These are phyloP conservation scores for Isurus oxyrinchus DNA, from an alignment of 2,113 vertebrate species.

Conservation along the genomic window DNA sequence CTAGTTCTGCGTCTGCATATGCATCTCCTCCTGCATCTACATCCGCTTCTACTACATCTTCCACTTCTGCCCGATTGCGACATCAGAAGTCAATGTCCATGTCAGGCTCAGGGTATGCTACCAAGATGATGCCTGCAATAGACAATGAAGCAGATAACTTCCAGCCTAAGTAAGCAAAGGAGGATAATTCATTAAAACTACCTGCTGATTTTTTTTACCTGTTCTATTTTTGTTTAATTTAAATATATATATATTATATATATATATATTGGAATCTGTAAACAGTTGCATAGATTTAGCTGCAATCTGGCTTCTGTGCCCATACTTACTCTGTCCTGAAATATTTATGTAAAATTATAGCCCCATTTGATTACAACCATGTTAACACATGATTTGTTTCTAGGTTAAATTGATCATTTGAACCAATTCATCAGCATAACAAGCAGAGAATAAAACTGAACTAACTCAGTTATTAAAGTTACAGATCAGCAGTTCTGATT, in stretches of 20 bases:
- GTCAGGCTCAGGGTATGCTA: slow-evolving; percentile 72
- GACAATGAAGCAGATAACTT: slow-evolving; percentile 77
- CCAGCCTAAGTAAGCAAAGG: slow-evolving; percentile 71
- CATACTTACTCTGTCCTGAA: neutral
- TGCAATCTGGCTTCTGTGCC: neutral
- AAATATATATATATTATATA: neutral
- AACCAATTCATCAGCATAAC: neutral
- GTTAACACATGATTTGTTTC: neutral
- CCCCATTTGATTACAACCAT: neutral
- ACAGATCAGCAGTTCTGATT: neutral
- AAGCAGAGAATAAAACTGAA: neutral
- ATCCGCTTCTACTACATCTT: slow-evolving; percentile 66
- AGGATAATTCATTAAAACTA: slow-evolving; percentile 39
- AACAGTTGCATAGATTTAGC: neutral
- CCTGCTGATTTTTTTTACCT: neutral
- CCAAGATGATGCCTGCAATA: slow-evolving; percentile 74
- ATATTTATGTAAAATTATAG: neutral
- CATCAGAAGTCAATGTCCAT: slow-evolving; percentile 74
- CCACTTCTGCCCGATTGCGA: slow-evolving; percentile 72
- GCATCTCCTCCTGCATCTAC: slow-evolving; percentile 55
- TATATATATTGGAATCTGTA: neutral
- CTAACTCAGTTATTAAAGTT: neutral
- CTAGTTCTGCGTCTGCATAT: slow-evolving; percentile 50
- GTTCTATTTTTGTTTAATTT: neutral
- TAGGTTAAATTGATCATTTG: neutral